Evolutionary conservation across 2,797 vertebrate species (phyloP).

Genomic region (Siniperca obscura): DNA sequence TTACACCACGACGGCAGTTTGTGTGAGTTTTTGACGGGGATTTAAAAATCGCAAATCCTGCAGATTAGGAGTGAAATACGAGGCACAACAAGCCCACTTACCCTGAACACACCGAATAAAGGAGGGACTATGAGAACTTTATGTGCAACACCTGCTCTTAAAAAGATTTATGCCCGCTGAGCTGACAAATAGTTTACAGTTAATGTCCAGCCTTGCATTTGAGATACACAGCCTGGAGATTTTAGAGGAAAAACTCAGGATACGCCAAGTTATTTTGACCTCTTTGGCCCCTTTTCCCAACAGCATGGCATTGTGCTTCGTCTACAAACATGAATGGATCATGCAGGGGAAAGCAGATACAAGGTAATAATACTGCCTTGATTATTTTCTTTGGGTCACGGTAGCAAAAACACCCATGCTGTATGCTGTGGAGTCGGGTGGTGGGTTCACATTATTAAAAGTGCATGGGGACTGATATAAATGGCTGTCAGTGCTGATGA

Average conservation of each 20-base stretch:
- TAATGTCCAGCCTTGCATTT: constrained; percentile 24
- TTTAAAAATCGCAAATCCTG: constrained; percentile 45
- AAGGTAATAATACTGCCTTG: constrained; percentile 64
- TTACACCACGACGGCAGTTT: constrained; percentile 17
- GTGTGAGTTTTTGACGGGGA: constrained; percentile 49
- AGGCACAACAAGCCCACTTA: constrained; percentile 31
- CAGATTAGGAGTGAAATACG: constrained; percentile 46
- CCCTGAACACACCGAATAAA: constrained; percentile 11
- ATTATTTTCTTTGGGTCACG: constrained; percentile 79
- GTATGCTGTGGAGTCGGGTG: constrained; percentile 25
- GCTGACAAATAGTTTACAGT: constrained; percentile 54
- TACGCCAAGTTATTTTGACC: constrained; percentile 51
- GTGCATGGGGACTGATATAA: constrained; percentile 66
- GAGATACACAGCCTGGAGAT: constrained; percentile 16
- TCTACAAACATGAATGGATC: constrained; percentile 70
- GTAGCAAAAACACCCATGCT: constrained; percentile 69
- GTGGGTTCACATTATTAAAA: constrained; percentile 71
- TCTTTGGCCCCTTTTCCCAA: constrained; percentile 53
- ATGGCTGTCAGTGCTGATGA: constrained; percentile 70
- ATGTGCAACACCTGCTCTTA: constrained; percentile 72
- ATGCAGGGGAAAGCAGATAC: constrained; percentile 70
- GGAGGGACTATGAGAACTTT: constrained; percentile 21
- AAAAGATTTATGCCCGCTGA: constrained; percentile 49
- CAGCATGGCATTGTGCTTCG: constrained; percentile 66
- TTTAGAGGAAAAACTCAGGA: constrained; percentile 34